phyloP scores from a whole-genome alignment of 2,113 vertebrate species.

The Phocoena sinus region DNA sequence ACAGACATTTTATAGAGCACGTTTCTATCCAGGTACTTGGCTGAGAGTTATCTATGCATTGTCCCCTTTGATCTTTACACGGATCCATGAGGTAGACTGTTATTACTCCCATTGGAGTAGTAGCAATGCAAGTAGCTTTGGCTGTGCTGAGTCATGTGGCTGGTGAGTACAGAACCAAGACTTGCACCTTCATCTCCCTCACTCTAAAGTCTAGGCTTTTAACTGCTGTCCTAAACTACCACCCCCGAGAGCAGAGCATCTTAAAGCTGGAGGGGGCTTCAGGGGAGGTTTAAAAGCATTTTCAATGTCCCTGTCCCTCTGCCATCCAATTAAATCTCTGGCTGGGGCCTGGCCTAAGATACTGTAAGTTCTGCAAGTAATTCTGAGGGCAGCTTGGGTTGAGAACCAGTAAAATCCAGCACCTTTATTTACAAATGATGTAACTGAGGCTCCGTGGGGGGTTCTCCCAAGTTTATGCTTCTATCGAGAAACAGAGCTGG shows the following conservation, averaged over 20 bases:
- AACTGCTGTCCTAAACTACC: background rate
- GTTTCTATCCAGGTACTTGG: fast-evolving
- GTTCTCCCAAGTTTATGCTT: background rate
- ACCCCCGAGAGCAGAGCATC: background rate
- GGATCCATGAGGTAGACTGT: background rate
- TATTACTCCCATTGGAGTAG: background rate
- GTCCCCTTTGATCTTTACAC: background rate
- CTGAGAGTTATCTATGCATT: background rate
- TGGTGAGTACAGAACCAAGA: background rate
- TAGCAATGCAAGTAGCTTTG: background rate
- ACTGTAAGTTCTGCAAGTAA: background rate
- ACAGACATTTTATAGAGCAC: background rate
- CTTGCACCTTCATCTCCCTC: background rate
- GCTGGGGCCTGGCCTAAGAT: background rate
- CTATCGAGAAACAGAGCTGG: background rate
- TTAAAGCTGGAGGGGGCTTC: background rate
- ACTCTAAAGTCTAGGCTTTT: background rate
- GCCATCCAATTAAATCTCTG: background rate
- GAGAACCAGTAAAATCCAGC: background rate
- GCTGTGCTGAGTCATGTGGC: background rate
- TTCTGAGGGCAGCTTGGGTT: background rate
- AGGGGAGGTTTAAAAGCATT: background rate
- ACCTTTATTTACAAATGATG: background rate
- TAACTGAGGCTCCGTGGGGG: background rate
- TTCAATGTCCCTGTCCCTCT: background rate